Base-by-base conservation (phyloP, 2,113 vertebrate species). In the Siniperca knerii region DNA sequence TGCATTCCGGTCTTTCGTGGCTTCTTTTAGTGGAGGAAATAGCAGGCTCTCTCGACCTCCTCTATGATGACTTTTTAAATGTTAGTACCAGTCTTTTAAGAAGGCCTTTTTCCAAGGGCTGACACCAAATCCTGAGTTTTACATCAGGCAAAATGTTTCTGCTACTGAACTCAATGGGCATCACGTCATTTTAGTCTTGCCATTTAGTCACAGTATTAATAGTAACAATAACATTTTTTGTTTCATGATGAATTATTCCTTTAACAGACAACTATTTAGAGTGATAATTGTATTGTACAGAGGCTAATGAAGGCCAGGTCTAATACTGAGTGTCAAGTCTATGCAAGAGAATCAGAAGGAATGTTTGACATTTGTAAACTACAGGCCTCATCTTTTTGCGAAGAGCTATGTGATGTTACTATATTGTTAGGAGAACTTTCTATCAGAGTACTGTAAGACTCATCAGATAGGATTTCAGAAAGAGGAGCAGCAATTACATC, bases 321-420 rank as follows among this genome's bases (percentile, higher is more conserved):
- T 62, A 85, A 80, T 62, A 83, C 52, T 33, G 58, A 64, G 20
- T 54, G 8, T 75, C 52, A 81, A 75, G 10, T 57, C 77, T 79
- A 83, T 15, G 33, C 52, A 55, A 82, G n/a, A 65, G 79, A 75
- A 81, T 75, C 82, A 80, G 55, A 67, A 33, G 62, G 10, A 62
- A 2, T 60, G 37, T 79, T 79, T 52, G n/a, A 0, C 48, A 29
- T 25, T 44, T 73, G 25, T 74, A 64, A 73, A 85, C 68, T 60
- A 48, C 46, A 67, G 42, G 65, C n/a, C 8, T 74, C 62, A 9
- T 84, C 64, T 42, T 76, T 72, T 74, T 85, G 76, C 0, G 9
- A 6, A 23, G 71, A 65, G 52, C 42, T 58, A 6, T 58, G 29
- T 40, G 76, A 46, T 52, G 16, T 42, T 46, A 55, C 35, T 23